Evolutionary conservation across 2,113 vertebrate genomes (phyloP), one percentile per base, ranked within the genome.

Genomic region (Sprattus sprattus): DNA sequence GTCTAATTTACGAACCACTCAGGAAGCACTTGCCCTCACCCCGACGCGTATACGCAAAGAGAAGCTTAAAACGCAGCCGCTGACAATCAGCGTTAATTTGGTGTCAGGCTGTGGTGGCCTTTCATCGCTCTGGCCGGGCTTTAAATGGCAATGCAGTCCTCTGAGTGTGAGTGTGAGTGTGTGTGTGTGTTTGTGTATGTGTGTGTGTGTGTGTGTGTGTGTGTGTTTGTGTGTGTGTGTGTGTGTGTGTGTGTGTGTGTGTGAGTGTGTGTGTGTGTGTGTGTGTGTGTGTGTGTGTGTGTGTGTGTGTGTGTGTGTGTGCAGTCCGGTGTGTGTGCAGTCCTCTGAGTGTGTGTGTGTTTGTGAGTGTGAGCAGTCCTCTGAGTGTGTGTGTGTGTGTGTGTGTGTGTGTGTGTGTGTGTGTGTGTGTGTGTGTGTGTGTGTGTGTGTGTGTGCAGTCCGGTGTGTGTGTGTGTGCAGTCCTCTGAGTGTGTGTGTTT

Each of bases 1-100:
- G 71, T 78, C 71, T 78, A 78, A 78, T 78, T 71, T 32, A 78
- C 32, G 28, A 28, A 32, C 71, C 71, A 78, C 54, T 78, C 15
- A 78, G 28, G 28, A 78, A 44, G 71, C 5, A 3, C 71, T 78
- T 32, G 10, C 28, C 71, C n/a, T 71, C 11, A 44, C 71, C 32
- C 6, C 28, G 11, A 78, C 10, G 28, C 71, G 11, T 28, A 78
- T 32, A 78, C 10, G 11, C 28, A 78, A 28, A 78, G 13, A 78
- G n/a, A 25, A 10, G 64, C 64, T 67, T 28, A 28, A 28, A 78
- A 60, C 3, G 32, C 28, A 78, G 28, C 28, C 28, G 0, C 71
- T 60, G 71, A 78, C 71, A 78, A 32, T 78, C 28, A 39, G 28
- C 32, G 32, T 39, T 78, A 78, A 71, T 71, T 39, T 78, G 71